phyloP scores from a whole-genome alignment of 2,797 vertebrate genomes.

The Pogonophryne albipinna region DNA sequence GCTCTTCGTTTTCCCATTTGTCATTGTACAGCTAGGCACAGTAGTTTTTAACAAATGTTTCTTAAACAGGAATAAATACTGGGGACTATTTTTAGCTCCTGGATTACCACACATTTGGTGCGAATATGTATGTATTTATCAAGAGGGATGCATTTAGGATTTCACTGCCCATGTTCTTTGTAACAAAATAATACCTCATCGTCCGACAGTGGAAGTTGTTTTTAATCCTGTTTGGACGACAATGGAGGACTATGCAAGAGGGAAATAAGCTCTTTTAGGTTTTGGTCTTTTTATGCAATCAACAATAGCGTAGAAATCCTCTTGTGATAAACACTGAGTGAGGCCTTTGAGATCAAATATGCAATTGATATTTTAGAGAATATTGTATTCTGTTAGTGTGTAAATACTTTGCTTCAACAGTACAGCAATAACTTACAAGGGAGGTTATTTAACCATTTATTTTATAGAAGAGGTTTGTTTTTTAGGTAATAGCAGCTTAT shows the following conservation, averaged over 20 bases:
- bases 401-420: neutral
- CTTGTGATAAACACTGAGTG: neutral
- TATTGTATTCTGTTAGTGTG: conserved; percentile 2
- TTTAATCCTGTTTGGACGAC: neutral
- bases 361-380: neutral
- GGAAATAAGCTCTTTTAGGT: neutral
- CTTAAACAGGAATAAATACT: neutral
- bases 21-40: too few relatives aligned
- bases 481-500: neutral
- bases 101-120: neutral
- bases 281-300: neutral
- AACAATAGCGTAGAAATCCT: neutral
- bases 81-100: neutral
- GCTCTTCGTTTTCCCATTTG: neutral
- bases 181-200: too few relatives aligned
- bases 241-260: neutral
- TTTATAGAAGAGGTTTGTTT: too few relatives aligned
- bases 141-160: neutral
- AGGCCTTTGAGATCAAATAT: neutral
- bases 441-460: neutral
- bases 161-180: neutral
- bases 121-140: neutral
- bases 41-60: neutral
- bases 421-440: neutral
- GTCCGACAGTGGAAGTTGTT: neutral